A percentile compares a stretch with the other conserved stretches of the same genome.
Conservation (phyloP, 2,797 vertebrate genomes). For the Novumbra hubbsi region DNA sequence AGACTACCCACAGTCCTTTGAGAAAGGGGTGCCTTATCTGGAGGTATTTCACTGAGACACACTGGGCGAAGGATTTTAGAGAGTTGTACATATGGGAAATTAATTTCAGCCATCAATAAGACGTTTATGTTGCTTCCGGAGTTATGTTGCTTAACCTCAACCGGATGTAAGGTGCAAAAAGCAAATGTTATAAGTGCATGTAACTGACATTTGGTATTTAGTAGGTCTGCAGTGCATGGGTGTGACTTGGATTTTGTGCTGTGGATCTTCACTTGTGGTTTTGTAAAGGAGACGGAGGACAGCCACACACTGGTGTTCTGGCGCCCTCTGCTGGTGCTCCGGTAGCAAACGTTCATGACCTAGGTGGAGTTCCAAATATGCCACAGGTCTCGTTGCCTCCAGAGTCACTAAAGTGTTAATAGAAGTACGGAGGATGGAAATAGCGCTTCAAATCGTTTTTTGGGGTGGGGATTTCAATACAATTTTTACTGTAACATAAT, state of each 20-base stretch:
- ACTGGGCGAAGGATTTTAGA: neutral
- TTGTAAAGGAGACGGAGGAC: neutral
- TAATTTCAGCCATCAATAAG: neutral
- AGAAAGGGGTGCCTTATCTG: slow-evolving; percentile 92
- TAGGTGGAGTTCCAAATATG: slow-evolving; percentile 8
- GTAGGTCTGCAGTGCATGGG: slow-evolving; percentile 7
- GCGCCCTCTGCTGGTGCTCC: slow-evolving; percentile 60
- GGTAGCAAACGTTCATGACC: slow-evolving; percentile 8
- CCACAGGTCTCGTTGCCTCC: neutral
- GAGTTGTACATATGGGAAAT: neutral
- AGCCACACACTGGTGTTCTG: slow-evolving; percentile 39
- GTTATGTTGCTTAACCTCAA: neutral
- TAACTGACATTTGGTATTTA: slow-evolving; percentile 2
- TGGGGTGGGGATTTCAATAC: slow-evolving; percentile 30
- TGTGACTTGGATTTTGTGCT: slow-evolving; percentile 10
- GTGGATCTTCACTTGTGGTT: neutral
- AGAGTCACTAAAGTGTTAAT: slow-evolving; percentile 1
- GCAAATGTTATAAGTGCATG: slow-evolving; percentile 9
- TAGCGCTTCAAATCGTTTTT: neutral
- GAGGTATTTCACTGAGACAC: slow-evolving; percentile 72
- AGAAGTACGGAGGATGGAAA: no score
- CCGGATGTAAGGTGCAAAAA: neutral
- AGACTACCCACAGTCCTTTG: slow-evolving; percentile 88
- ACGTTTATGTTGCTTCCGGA: neutral
- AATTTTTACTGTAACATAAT: slow-evolving; percentile 18